Base-by-base conservation (phyloP, 2,888 invertebrate genomes). In the Caenorhabditis uteleia region DNA sequence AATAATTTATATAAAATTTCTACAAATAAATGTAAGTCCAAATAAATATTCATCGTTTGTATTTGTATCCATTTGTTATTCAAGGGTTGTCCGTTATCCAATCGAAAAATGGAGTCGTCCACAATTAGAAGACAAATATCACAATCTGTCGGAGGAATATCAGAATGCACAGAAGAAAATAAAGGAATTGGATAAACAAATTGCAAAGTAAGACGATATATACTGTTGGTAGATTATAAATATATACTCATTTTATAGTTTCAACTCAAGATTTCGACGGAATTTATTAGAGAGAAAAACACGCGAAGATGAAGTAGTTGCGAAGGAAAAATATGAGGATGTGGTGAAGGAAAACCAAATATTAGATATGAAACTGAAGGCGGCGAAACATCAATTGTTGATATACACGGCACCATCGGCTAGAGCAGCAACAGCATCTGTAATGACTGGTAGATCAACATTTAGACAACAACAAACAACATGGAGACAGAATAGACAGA, bases 81-180 rank as follows among this genome's bases (percentile, higher is more conserved):
- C 4, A n/a, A 40, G 40, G 29, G 25, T 46, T n/a, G 44, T 42
- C 4, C 65, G 80, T 33, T 68, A 71, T 16, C 74, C 80, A 14
- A 71, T 80, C 16, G 80, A 80, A 50, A 75, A 58, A 25, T 80
- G 80, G 80, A 75, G 58, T 26, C 69, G 80, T 23, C 65, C 71
- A 29, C 76, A 80, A 47, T 57, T 80, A n/a, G 80, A 80, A 34
- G 80, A 80, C 43, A 64, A 68, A 25, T 80, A 70, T 49, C 78
- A 80, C 53, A 54, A 64, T 18, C 43, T 73, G 33, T 59, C 66
- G 27, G 64, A 51, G 25, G 58, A 71, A 20, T 49, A 69, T 31
- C 51, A 57, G 27, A 65, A 59, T 27, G 40, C 66, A 31, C 74
- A 73, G 42, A 74, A 76, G 54, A 70, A 68, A 36, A 67, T 72